phyloP scores from a whole-genome alignment of 2,113 vertebrate genomes.

The Passer domesticus region DNA sequence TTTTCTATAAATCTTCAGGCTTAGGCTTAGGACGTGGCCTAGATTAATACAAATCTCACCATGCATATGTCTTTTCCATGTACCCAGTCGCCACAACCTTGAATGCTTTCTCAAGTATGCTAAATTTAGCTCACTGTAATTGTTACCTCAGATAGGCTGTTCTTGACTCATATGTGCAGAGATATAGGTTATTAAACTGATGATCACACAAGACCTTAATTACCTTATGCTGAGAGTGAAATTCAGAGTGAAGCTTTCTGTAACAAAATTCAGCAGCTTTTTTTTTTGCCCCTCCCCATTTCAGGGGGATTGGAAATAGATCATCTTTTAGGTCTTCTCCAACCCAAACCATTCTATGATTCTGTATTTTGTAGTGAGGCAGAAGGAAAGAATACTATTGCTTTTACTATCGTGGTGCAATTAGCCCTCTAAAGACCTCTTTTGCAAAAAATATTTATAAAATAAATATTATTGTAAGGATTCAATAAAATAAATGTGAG shows the following conservation, averaged over 20 bases:
- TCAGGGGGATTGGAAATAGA: neutral
- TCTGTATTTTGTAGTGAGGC: neutral
- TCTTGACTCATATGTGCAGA: neutral
- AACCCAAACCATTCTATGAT: neutral
- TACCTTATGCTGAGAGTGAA: neutral
- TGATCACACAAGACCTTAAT: neutral
- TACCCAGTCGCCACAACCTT: neutral
- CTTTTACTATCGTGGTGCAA: neutral
- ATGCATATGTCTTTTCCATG: neutral
- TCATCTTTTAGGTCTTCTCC: neutral
- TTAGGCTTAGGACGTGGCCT: neutral
- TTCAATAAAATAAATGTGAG: conserved; percentile 29
- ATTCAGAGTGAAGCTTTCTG: neutral
- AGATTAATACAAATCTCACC: neutral
- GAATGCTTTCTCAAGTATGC: neutral
- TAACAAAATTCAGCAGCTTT: neutral
- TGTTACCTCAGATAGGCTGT: neutral
- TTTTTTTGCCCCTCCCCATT: neutral
- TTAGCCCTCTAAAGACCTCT: neutral
- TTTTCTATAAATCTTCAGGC: neutral
- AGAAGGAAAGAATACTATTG: neutral
- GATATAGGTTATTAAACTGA: neutral
- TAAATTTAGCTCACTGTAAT: neutral
- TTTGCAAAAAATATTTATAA: neutral
- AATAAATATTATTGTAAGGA: neutral